Evolutionary conservation across 2,113 vertebrate genomes (phyloP).

Genomic region (Psophia crepitans): DNA sequence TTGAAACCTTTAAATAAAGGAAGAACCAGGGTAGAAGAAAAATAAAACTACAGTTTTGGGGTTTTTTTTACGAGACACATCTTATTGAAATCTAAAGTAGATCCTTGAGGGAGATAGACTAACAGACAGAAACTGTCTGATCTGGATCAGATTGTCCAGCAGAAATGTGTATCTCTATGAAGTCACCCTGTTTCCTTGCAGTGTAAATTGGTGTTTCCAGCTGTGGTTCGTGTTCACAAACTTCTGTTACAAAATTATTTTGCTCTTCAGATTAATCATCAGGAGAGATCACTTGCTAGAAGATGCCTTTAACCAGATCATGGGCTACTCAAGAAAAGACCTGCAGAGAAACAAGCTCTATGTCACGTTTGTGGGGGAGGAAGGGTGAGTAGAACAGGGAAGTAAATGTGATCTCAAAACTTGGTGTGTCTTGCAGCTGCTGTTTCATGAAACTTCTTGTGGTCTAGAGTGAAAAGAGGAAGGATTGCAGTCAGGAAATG

Average conservation of each 20-base stretch:
- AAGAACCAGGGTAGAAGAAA: neutral
- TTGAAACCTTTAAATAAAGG: neutral
- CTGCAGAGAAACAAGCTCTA: slow-evolving; percentile 97
- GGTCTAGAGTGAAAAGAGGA: slow-evolving; percentile 67
- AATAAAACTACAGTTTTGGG: neutral
- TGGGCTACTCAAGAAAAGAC: slow-evolving; percentile 98
- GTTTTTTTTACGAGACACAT: neutral
- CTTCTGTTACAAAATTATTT: slow-evolving; percentile 20
- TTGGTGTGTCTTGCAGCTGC: neutral
- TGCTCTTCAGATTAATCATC: slow-evolving; percentile 87
- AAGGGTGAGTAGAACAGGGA: slow-evolving; percentile 86
- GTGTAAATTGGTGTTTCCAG: neutral
- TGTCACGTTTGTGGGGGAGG: slow-evolving; percentile 96
- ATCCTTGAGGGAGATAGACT: neutral
- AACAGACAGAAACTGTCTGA: neutral
- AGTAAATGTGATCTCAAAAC: slow-evolving; percentile 14
- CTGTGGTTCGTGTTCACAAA: neutral
- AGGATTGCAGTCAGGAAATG: slow-evolving; percentile 65
- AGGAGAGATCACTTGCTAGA: slow-evolving; percentile 96
- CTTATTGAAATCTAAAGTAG: neutral
- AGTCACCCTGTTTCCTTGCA: neutral
- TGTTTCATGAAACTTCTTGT: slow-evolving; percentile 30
- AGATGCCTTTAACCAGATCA: slow-evolving; percentile 99
- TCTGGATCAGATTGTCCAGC: neutral
- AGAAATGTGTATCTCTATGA: neutral